phyloP scores from a whole-genome alignment of 2,113 vertebrate genomes.

The Pseudolaguvia tuberculata region DNA sequence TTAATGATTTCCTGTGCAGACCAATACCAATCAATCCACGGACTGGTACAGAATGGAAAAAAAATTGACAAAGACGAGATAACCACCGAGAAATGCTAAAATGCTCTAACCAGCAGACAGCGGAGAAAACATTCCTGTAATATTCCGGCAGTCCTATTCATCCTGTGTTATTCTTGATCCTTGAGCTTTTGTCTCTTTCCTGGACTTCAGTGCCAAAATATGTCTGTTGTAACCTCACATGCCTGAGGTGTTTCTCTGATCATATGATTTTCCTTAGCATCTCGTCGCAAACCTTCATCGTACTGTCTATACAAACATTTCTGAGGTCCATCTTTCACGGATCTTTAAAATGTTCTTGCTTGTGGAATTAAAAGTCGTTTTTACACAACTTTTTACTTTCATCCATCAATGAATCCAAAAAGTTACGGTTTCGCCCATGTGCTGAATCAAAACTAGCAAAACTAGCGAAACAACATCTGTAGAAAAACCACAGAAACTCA shows the following conservation, averaged over 20 bases:
- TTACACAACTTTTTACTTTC: not conserved
- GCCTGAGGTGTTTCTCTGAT: conserved; percentile 11
- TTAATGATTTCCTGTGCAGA: too few relatives aligned
- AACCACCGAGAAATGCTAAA: not conserved
- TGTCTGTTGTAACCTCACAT: conserved; percentile 21
- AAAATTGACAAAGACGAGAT: not conserved
- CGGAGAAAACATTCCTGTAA: not conserved
- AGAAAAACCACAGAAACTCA: too few relatives aligned
- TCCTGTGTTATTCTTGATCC: not conserved
- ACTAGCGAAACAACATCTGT: not conserved
- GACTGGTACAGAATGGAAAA: too few relatives aligned
- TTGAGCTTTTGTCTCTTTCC: not conserved
- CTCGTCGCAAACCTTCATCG: too few relatives aligned
- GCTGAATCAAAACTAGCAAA: too few relatives aligned
- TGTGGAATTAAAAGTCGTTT: not conserved
- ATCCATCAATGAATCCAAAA: not conserved
- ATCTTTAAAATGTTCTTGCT: not conserved
- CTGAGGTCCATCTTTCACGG: not conserved
- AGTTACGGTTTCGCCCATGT: too few relatives aligned
- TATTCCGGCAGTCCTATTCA: not conserved
- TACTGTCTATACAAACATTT: not conserved
- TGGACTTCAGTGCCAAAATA: conserved; percentile 15
- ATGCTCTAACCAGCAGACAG: not conserved
- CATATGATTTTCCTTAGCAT: not conserved
- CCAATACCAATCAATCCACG: too few relatives aligned